Percentiles rank a stretch among this genome's conserved stretches.
Conservation (phyloP, 2,797 vertebrate species). For the Phylloscopus collybita region DNA sequence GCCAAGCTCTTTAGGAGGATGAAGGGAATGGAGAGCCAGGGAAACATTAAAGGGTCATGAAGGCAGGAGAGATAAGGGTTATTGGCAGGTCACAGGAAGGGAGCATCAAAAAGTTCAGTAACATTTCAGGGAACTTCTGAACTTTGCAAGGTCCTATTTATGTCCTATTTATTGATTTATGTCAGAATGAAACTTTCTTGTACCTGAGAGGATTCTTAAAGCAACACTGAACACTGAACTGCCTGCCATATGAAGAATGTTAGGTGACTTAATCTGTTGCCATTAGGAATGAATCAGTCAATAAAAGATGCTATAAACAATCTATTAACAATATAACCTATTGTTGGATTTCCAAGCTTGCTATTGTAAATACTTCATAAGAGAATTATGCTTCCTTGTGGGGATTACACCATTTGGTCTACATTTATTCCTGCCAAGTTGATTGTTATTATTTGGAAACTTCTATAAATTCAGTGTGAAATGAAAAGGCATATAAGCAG, state of each 20-base stretch:
- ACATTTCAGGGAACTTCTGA: conserved; percentile 33
- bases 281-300: conserved; percentile 51
- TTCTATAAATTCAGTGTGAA: conserved; percentile 54
- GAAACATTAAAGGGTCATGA: conserved; percentile 40
- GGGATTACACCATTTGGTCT: conserved; percentile 56
- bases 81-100: conserved; percentile 23
- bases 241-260: conserved; percentile 11
- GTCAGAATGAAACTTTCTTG: background rate
- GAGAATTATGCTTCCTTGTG: conserved; percentile 65
- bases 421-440: conserved; percentile 60
- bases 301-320: conserved; percentile 64
- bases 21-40: conserved; percentile 19
- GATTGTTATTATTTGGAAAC: conserved; percentile 44
- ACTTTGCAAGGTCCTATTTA: conserved; percentile 15
- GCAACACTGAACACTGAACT: background rate
- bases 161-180: conserved; percentile 1
- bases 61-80: conserved; percentile 36
- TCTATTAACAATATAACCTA: conserved; percentile 58
- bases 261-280: conserved; percentile 52
- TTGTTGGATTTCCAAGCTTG: conserved; percentile 63
- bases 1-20: conserved; percentile 37
- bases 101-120: conserved; percentile 32
- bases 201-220: conserved; percentile 42
- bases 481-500: conserved; percentile 14
- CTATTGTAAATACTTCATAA: conserved; percentile 62